Evolutionary conservation across 2,888 invertebrate genomes (phyloP).

Genomic region (Petrolisthes cinctipes): DNA sequence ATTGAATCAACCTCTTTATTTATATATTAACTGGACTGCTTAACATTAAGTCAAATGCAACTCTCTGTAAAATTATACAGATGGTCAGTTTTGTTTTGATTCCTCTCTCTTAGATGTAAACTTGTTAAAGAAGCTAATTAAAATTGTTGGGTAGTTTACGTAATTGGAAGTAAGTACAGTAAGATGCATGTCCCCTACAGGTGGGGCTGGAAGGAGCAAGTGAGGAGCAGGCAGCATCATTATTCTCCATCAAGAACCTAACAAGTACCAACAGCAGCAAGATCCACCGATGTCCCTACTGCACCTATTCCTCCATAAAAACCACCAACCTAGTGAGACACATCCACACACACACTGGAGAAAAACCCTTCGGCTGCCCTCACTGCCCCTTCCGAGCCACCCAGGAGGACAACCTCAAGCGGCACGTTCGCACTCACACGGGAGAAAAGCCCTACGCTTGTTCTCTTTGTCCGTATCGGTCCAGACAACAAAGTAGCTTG

Average conservation of each 20-base stretch:
- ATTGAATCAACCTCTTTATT: too few species aligned
- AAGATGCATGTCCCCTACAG: conserved; percentile 54
- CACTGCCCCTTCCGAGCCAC: conserved; percentile 58
- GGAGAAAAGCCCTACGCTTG: conserved; percentile 60
- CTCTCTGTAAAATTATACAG: too few species aligned
- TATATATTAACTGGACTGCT: too few species aligned
- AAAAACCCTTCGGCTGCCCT: conserved; percentile 58
- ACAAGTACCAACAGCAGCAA: conserved; percentile 31
- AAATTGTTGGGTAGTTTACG: background rate
- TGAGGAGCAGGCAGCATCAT: conserved; percentile 11
- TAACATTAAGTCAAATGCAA: too few species aligned
- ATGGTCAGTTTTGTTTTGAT: too few species aligned
- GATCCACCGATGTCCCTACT: conserved; percentile 50
- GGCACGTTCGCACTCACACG: conserved; percentile 62
- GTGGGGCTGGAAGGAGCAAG: conserved; percentile 41
- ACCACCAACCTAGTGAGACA: conserved; percentile 57
- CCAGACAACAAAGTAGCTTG: conserved; percentile 41
- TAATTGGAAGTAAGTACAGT: conserved; percentile 20
- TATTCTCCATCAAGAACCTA: conserved; percentile 18
- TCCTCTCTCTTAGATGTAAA: too few species aligned
- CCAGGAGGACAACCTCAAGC: conserved; percentile 58
- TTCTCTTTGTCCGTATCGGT: conserved; percentile 38
- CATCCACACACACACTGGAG: conserved; percentile 57
- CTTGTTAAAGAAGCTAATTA: too few species aligned
- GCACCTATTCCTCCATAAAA: conserved; percentile 50